Conservation (phyloP, 2,888 invertebrate genomes). For the Poecilus cupreus region DNA sequence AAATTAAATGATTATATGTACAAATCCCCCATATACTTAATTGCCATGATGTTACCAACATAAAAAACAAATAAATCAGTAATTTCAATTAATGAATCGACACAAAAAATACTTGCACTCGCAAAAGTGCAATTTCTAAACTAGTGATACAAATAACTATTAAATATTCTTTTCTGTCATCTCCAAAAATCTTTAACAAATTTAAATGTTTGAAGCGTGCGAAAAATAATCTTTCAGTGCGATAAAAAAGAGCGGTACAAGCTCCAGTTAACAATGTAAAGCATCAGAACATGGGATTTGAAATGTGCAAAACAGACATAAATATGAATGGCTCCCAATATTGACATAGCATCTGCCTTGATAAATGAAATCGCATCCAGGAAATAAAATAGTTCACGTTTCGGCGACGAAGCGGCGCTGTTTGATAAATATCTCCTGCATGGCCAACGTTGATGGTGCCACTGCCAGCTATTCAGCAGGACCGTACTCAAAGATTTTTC, state of each 20-base stretch:
- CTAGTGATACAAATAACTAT: no score
- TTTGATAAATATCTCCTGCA: conserved; percentile 35
- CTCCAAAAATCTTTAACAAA: not conserved
- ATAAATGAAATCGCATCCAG: conserved; percentile 46
- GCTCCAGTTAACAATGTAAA: conserved; percentile 30
- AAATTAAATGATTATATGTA: no score
- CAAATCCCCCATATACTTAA: no score
- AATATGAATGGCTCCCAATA: conserved; percentile 47
- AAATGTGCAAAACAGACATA: conserved; percentile 44
- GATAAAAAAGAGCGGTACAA: not conserved
- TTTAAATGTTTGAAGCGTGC: not conserved
- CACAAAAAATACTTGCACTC: no score
- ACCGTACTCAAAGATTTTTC: not conserved
- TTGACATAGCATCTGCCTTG: conserved; percentile 46
- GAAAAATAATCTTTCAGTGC: not conserved
- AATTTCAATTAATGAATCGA: no score
- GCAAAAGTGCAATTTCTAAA: no score
- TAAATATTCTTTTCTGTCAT: no score
- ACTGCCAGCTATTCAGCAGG: not conserved
- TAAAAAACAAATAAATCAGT: no score
- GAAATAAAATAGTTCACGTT: conserved; percentile 46
- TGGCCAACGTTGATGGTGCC: conserved; percentile 28
- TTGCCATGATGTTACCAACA: no score
- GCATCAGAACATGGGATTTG: conserved; percentile 37
- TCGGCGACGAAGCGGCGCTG: conserved; percentile 40